Percentiles rank a stretch among this genome's conserved stretches.
These are phyloP conservation scores for Eupithecia centaureata DNA, from an alignment of 2,888 invertebrate species.

Conservation along the genomic window DNA sequence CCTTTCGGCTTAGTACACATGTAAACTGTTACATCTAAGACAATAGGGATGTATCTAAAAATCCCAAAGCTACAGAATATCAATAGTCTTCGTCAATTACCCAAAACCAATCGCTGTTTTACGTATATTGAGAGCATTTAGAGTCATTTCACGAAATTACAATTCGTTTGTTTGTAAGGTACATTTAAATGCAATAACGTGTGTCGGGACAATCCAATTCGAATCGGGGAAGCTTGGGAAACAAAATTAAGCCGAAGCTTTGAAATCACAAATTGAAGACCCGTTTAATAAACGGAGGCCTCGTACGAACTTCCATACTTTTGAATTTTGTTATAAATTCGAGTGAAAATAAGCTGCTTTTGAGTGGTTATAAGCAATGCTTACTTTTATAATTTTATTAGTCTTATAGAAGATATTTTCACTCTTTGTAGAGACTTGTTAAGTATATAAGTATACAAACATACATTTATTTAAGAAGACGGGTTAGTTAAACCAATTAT, in stretches of 20 bases:
- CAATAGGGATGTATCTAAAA: not conserved
- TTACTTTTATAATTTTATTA: not conserved
- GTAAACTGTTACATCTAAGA: not conserved
- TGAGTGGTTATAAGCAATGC: not conserved
- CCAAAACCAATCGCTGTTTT: slow-evolving; percentile 21
- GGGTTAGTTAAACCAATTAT: no score
- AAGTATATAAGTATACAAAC: no score
- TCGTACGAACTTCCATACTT: slow-evolving; percentile 5
- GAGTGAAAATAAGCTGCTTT: not conserved
- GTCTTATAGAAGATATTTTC: not conserved
- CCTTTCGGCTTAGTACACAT: no score
- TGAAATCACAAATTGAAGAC: slow-evolving; percentile 30
- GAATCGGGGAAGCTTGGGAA: slow-evolving; percentile 39
- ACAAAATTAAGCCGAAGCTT: slow-evolving; percentile 44
- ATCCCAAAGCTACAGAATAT: not conserved
- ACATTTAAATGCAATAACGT: slow-evolving; percentile 40
- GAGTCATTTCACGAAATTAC: slow-evolving; percentile 24
- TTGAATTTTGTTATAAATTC: slow-evolving; percentile 1
- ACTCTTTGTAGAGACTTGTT: not conserved
- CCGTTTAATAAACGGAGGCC: slow-evolving; percentile 15
- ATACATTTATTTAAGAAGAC: no score
- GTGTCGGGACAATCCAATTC: slow-evolving; percentile 43
- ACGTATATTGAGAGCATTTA: slow-evolving; percentile 18
- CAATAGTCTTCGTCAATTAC: slow-evolving; percentile 23
- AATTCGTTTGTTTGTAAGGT: slow-evolving; percentile 30